Evolutionary conservation across 2,113 vertebrate species (phyloP).

Genomic region (Podarcis muralis): DNA sequence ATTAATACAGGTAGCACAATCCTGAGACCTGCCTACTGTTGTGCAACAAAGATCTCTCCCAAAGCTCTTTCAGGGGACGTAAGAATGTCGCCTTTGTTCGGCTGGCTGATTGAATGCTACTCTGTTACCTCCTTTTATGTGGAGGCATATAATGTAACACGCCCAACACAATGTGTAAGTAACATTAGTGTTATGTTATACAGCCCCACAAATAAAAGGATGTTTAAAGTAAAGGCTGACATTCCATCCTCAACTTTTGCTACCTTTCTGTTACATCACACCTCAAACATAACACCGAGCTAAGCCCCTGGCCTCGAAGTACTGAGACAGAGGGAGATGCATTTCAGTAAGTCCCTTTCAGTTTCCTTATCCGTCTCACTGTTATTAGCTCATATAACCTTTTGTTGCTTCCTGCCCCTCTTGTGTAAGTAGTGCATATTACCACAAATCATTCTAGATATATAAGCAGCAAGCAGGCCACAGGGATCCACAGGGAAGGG

Average conservation of each 20-base stretch:
- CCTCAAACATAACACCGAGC: conserved; percentile 64
- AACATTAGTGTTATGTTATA: conserved; percentile 65
- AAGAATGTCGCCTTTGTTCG: conserved; percentile 76
- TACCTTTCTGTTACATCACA: conserved; percentile 68
- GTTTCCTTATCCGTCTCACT: conserved; percentile 40
- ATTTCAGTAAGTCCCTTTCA: conserved; percentile 30
- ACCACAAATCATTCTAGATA: background rate
- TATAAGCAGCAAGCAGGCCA: background rate
- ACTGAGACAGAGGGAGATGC: conserved; percentile 47
- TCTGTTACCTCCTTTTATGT: conserved; percentile 65
- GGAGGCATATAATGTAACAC: conserved; percentile 52
- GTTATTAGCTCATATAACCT: conserved; percentile 32
- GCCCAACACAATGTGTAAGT: conserved; percentile 63
- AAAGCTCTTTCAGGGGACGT: conserved; percentile 68
- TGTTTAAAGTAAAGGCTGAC: conserved; percentile 67
- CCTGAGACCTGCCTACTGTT: conserved; percentile 49
- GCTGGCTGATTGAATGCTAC: conserved; percentile 58
- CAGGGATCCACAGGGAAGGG: background rate
- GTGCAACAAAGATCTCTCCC: conserved; percentile 65
- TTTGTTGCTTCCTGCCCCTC: background rate
- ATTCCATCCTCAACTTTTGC: conserved; percentile 69
- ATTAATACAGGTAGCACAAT: conserved; percentile 56
- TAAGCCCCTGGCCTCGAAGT: conserved; percentile 36
- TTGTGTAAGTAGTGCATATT: background rate
- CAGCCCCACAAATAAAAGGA: conserved; percentile 66